phyloP scores from a whole-genome alignment of 2,888 invertebrate genomes.

The Chironomus tentans region DNA sequence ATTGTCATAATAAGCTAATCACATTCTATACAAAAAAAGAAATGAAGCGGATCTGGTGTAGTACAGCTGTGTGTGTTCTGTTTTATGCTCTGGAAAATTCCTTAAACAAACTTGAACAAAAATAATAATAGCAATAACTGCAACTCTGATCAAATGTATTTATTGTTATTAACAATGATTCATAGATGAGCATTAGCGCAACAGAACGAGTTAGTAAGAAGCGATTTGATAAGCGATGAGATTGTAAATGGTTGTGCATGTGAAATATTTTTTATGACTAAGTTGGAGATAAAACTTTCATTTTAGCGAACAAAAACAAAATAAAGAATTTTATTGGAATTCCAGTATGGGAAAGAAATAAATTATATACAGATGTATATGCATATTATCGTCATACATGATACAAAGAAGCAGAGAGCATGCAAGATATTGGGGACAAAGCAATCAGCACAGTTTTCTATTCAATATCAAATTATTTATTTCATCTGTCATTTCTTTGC shows the following conservation, averaged over 20 bases:
- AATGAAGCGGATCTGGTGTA: no score
- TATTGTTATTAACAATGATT: no score
- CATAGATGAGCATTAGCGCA: no score
- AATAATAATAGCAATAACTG: no score
- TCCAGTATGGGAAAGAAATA: not conserved
- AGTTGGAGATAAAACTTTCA: not conserved
- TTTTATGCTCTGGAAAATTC: no score
- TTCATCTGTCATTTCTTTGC: constrained; percentile 15
- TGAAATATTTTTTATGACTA: not conserved
- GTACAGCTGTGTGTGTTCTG: no score
- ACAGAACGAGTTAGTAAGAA: not conserved
- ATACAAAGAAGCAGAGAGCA: not conserved
- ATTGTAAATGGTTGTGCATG: not conserved
- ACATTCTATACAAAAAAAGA: no score
- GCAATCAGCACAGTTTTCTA: not conserved
- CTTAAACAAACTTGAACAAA: no score
- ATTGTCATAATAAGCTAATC: no score
- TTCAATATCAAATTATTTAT: constrained; percentile 19
- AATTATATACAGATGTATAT: not conserved
- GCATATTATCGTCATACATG: not conserved
- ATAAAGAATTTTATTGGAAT: not conserved
- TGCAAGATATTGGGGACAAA: not conserved
- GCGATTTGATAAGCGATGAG: not conserved
- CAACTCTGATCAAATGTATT: not conserved
- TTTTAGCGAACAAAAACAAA: not conserved